Percentiles rank a stretch among this genome's conserved stretches.
Conservation (phyloP, 2,888 invertebrate genomes). For the Drosophila borborema region DNA sequence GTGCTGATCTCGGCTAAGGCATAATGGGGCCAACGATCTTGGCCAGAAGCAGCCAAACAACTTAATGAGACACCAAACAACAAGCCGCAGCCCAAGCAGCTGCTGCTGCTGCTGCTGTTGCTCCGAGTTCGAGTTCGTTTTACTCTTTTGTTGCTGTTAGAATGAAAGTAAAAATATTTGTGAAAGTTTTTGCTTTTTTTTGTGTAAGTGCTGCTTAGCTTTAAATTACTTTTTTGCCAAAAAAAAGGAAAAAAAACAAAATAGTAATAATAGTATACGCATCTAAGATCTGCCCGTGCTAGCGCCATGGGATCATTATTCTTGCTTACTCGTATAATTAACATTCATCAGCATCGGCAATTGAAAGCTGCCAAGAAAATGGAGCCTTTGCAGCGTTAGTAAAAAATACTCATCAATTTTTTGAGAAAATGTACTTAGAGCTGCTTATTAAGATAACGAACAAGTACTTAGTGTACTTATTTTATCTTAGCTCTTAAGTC, state of each 20-base stretch:
- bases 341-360: constrained; percentile 43
- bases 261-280: constrained; percentile 30
- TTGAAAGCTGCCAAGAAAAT: constrained; percentile 31
- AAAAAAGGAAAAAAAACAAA: constrained; percentile 18
- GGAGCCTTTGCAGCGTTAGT: neutral
- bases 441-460: neutral
- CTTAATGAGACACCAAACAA: constrained; percentile 65
- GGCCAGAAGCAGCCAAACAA: constrained; percentile 66
- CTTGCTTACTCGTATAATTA: constrained; percentile 47
- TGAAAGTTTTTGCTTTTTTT: constrained; percentile 63
- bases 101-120: constrained; percentile 14
- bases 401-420: neutral
- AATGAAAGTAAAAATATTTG: constrained; percentile 75
- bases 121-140: neutral
- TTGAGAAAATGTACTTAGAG: neutral
- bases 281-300: constrained; percentile 36
- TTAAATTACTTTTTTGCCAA: constrained; percentile 62
- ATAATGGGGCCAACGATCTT: constrained; percentile 77
- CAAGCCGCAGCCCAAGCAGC: constrained; percentile 20
- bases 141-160: constrained; percentile 58
- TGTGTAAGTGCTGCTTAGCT: constrained; percentile 33
- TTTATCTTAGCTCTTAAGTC: neutral
- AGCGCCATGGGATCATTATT: constrained; percentile 46
- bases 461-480: neutral
- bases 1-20: constrained; percentile 25